A percentile compares a stretch with the other conserved stretches of the same genome.
These are phyloP conservation scores for Leguminivora glycinivorella DNA, from an alignment of 1,140 invertebrate species.

Conservation along the genomic window DNA sequence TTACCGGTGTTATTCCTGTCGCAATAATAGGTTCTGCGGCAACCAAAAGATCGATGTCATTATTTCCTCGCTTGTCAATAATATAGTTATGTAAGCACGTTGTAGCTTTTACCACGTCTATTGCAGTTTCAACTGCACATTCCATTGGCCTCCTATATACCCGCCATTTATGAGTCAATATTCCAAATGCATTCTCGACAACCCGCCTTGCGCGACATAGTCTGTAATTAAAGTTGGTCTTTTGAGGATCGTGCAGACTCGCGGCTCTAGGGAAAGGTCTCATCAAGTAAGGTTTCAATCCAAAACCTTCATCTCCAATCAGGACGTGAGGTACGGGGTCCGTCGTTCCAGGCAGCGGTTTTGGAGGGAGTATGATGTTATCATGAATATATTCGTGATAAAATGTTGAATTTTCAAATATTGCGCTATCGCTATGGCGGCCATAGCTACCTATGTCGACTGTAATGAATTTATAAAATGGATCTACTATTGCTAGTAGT, in stretches of 20 bases:
- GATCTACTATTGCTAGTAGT: constrained; percentile 29
- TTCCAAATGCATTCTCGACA: constrained; percentile 32
- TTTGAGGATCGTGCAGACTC: constrained; percentile 8
- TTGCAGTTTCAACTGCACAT: too few relatives aligned
- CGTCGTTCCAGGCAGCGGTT: constrained; percentile 26
- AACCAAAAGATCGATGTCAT: too few relatives aligned
- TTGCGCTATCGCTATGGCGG: constrained; percentile 11
- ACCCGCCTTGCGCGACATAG: constrained; percentile 29
- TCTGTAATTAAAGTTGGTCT: constrained; percentile 28
- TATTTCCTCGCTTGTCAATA: too few relatives aligned
- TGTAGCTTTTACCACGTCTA: too few relatives aligned
- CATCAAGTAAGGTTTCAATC: constrained; percentile 32
- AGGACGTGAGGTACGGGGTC: constrained; percentile 29
- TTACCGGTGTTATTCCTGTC: too few relatives aligned
- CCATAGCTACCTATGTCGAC: constrained; percentile 32
- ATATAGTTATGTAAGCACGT: too few relatives aligned
- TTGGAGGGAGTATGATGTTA: constrained; percentile 4
- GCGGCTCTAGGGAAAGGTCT: constrained; percentile 29
- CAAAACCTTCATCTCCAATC: constrained; percentile 36
- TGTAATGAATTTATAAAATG: constrained; percentile 31
- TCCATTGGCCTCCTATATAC: too few relatives aligned
- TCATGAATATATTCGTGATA: background rate
- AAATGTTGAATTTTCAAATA: constrained; percentile 25
- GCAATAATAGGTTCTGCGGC: too few relatives aligned
- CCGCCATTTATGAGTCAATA: constrained; percentile 13